Evolutionary conservation across 1,140 invertebrate species (phyloP).

Genomic region (Drosophila quadrilineata): DNA sequence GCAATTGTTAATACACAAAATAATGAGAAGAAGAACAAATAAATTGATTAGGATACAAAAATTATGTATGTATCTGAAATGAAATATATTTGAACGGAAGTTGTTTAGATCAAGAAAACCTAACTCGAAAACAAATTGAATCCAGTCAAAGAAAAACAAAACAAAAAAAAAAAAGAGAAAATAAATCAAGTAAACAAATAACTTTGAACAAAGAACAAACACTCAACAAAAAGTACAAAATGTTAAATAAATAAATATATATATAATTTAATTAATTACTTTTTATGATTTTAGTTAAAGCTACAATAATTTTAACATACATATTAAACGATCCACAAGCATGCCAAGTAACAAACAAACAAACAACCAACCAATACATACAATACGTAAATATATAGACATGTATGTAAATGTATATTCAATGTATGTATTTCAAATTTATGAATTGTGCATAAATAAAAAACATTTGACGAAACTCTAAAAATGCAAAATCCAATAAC

Average conservation of each 20-base stretch:
- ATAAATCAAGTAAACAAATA: constrained; percentile 16
- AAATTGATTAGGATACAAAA: too few species aligned
- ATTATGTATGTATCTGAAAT: constrained; percentile 46
- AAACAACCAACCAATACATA: constrained; percentile 5
- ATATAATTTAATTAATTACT: constrained; percentile 73
- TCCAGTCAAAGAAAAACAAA: constrained; percentile 19
- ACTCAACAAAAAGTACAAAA: constrained; percentile 79
- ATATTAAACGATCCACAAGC: constrained; percentile 34
- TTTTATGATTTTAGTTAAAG: constrained; percentile 68
- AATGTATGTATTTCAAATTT: constrained; percentile 41
- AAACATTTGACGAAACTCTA: constrained; percentile 17
- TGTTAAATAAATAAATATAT: constrained; percentile 78
- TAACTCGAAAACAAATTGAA: too few species aligned
- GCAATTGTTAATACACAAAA: constrained; percentile 71
- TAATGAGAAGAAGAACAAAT: too few species aligned
- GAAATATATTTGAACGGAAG: constrained; percentile 18
- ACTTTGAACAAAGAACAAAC: constrained; percentile 61
- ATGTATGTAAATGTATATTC: constrained; percentile 11
- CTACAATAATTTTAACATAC: constrained; percentile 52
- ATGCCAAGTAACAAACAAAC: constrained; percentile 38
- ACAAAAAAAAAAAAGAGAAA: constrained; percentile 26
- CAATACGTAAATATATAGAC: constrained; percentile 17
- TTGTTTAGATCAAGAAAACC: constrained; percentile 39
- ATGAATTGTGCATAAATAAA: constrained; percentile 32
- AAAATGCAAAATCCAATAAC: constrained; percentile 15